Evolutionary conservation across 1,140 invertebrate genomes (phyloP).

Genomic region (Ridgeia piscesae): DNA sequence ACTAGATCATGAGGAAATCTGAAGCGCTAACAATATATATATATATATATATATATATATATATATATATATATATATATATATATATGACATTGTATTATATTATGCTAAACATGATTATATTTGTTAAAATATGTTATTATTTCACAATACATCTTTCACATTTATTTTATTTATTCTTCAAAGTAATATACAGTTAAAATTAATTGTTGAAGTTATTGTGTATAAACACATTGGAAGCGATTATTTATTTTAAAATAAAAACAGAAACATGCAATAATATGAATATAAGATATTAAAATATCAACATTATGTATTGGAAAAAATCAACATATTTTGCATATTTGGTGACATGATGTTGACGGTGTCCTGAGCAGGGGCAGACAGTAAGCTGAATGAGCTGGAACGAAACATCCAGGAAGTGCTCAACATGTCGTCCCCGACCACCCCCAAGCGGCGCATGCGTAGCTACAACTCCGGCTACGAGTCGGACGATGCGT

Average conservation of each 20-base stretch:
- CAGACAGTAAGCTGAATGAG: neutral
- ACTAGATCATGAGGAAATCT: no score
- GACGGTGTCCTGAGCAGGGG: neutral
- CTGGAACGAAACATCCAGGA: neutral
- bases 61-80: no score
- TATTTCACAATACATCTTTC: neutral
- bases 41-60: no score
- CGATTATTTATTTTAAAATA: neutral
- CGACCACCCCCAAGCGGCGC: neutral
- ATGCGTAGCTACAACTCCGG: constrained; percentile 6
- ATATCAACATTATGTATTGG: no score
- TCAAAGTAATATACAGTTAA: neutral
- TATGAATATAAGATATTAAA: no score
- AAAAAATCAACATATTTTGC: neutral
- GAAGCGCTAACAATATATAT: no score
- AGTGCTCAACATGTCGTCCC: neutral
- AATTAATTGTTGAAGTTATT: neutral
- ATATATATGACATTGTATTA: no score
- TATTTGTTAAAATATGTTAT: neutral
- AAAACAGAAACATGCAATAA: no score
- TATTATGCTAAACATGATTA: neutral
- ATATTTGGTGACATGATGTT: neutral
- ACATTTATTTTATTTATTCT: neutral
- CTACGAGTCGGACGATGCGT: constrained; percentile 14
- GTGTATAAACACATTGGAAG: neutral